Evolutionary conservation across 2,888 invertebrate genomes (phyloP).

Genomic region (Drosophila rellima): DNA sequence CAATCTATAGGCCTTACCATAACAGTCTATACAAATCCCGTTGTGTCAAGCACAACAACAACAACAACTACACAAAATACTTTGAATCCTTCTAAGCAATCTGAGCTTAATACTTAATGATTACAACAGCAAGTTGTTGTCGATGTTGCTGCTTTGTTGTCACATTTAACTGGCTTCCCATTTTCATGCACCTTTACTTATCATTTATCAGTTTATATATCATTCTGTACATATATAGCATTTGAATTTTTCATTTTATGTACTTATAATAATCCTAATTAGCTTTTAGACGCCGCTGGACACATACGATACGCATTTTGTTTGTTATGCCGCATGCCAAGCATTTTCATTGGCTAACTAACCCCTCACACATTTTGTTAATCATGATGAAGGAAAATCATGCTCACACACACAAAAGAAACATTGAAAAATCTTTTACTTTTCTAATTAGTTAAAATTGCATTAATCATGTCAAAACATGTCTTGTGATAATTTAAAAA

Average conservation of each 20-base stretch:
- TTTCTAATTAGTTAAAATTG: conserved; percentile 24
- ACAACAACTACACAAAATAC: neutral
- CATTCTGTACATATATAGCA: conserved; percentile 34
- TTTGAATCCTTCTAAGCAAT: neutral
- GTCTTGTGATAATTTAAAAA: conserved; percentile 43
- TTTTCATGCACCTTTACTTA: conserved; percentile 6
- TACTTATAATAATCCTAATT: conserved; percentile 20
- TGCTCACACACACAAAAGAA: neutral
- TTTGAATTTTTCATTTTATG: neutral
- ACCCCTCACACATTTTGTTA: conserved; percentile 18
- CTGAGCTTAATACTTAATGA: neutral
- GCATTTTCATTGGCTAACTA: conserved; percentile 26
- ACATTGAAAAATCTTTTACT: conserved; percentile 1
- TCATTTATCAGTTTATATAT: conserved; percentile 9
- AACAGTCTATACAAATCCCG: conserved; percentile 19
- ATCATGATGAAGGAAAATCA: conserved; percentile 17
- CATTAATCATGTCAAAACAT: conserved; percentile 58
- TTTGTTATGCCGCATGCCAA: conserved; percentile 42
- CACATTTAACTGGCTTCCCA: conserved; percentile 11
- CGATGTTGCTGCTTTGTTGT: conserved; percentile 23
- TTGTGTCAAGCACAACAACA: neutral
- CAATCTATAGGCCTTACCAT: conserved; percentile 31
- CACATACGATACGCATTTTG: conserved; percentile 29
- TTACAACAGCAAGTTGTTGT: conserved; percentile 2
- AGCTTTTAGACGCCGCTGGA: conserved; percentile 34